These are phyloP conservation scores for Sylvia borin DNA, from an alignment of 2,797 vertebrate genomes.

Conservation along the genomic window DNA sequence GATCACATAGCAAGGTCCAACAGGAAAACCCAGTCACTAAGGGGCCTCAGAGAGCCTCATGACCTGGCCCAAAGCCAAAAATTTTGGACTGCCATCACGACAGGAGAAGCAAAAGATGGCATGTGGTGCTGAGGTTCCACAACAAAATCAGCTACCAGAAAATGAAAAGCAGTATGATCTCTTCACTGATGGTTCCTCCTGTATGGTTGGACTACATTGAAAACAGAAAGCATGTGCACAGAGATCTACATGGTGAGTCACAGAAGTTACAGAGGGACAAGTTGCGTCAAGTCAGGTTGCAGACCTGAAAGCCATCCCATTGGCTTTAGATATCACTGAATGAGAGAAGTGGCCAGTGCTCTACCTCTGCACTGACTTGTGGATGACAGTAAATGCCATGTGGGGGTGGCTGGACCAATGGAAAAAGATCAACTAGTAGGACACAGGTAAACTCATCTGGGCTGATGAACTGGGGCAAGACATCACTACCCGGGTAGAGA, in stretches of 20 bases:
- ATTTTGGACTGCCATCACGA: not conserved
- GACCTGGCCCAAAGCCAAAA: accelerated
- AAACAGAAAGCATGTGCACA: not conserved
- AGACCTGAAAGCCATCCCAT: not conserved
- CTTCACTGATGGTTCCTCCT: not conserved
- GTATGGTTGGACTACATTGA: not conserved
- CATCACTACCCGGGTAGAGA: not conserved
- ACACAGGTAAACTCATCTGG: not conserved
- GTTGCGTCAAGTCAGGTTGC: not conserved
- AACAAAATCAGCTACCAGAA: not conserved
- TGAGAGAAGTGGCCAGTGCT: not conserved
- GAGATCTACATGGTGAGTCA: accelerated
- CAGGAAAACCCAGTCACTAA: accelerated
- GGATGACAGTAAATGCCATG: not conserved
- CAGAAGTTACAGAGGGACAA: not conserved
- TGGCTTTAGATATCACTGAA: not conserved
- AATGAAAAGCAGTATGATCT: not conserved
- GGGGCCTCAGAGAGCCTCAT: not conserved
- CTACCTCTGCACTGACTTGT: too few species aligned
- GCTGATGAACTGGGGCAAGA: not conserved
- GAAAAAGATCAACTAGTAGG: not conserved
- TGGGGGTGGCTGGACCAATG: not conserved
- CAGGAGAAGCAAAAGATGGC: not conserved
- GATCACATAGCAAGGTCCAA: not conserved
- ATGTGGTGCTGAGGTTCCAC: not conserved